These are phyloP conservation scores for Cryptosula pallasiana DNA, from an alignment of 2,888 invertebrate species.

Conservation along the genomic window DNA sequence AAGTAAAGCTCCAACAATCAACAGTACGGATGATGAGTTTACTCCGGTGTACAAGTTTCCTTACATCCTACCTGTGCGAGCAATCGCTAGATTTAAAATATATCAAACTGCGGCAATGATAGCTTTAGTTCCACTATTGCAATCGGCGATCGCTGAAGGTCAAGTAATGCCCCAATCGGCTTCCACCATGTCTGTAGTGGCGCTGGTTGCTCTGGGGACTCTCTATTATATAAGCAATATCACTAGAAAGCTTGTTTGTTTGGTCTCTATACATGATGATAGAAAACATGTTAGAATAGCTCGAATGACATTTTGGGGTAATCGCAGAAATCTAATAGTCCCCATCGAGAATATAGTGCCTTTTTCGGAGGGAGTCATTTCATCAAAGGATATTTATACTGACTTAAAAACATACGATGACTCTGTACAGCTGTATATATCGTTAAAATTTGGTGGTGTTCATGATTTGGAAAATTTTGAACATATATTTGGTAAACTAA, in stretches of 20 bases:
- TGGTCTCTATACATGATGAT: conserved; percentile 1
- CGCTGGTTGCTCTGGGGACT: not conserved
- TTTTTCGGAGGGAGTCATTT: not conserved
- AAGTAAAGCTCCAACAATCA: not conserved
- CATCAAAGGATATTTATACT: conserved; percentile 2
- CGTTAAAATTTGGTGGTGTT: not conserved
- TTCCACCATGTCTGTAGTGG: not conserved
- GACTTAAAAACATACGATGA: conserved; percentile 5
- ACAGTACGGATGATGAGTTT: not conserved
- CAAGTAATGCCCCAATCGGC: not conserved
- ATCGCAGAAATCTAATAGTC: not conserved
- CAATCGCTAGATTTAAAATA: not conserved
- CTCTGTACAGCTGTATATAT: conserved; percentile 1
- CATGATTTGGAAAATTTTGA: conserved; percentile 5
- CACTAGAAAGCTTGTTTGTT: not conserved
- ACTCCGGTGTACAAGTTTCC: not conserved
- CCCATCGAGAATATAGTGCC: not conserved
- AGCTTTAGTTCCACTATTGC: not conserved
- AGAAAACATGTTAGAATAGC: not conserved
- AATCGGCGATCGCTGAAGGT: not conserved
- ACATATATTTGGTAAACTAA: conserved; percentile 8
- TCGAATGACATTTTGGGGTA: conserved; percentile 19
- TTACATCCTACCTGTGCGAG: not conserved
- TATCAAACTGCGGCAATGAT: not conserved
- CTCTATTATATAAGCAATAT: conserved; percentile 12